Evolutionary conservation across 1,140 invertebrate species (phyloP).

Genomic region (Micrasema longulum): DNA sequence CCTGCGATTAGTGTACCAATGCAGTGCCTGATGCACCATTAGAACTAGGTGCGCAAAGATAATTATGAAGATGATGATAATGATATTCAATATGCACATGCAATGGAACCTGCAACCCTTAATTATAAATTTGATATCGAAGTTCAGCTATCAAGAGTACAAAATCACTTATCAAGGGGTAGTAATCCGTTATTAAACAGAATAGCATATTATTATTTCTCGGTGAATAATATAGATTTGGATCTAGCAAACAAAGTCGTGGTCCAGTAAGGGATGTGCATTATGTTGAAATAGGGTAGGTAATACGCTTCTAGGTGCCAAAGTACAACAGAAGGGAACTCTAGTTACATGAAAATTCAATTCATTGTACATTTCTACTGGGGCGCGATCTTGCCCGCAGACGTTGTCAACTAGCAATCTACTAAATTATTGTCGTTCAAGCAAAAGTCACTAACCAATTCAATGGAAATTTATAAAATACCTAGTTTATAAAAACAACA

Average conservation of each 20-base stretch:
- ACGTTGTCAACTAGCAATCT: neutral
- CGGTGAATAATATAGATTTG: conserved; percentile 11
- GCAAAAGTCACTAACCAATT: too few species aligned
- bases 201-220: neutral
- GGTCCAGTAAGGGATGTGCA: neutral
- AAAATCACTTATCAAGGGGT: neutral
- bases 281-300: conserved; percentile 16
- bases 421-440: too few species aligned
- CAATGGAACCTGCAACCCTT: too few species aligned
- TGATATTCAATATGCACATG: too few species aligned
- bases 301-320: neutral
- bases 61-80: too few species aligned
- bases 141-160: too few species aligned
- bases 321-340: neutral
- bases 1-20: too few species aligned
- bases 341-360: conserved; percentile 23
- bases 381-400: neutral
- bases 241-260: conserved; percentile 15
- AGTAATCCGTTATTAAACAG: conserved; percentile 2
- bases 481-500: too few species aligned
- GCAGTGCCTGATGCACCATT: too few species aligned
- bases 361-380: neutral
- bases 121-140: conserved; percentile 1
- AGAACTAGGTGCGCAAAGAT: too few species aligned
- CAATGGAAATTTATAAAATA: too few species aligned